Conservation (phyloP, 2,113 vertebrate genomes). For the Neogobius melanostomus region DNA sequence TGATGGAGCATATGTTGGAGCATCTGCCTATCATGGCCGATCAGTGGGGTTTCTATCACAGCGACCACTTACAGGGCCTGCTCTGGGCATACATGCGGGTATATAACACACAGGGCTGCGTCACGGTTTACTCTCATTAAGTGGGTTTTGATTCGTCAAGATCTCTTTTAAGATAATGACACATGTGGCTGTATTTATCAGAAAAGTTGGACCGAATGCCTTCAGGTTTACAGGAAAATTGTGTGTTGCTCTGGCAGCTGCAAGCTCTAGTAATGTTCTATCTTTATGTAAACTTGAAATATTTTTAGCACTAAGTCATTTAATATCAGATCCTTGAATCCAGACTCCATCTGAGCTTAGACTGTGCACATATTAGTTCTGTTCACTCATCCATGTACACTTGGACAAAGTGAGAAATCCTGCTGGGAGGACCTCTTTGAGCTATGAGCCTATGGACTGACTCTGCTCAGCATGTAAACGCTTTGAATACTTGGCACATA, state of each 20-base stretch:
- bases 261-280: too few relatives aligned
- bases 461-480: background rate
- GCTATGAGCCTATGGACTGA: background rate
- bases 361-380: background rate
- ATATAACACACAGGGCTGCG: background rate
- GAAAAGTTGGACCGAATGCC: too few relatives aligned
- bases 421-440: background rate
- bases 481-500: background rate
- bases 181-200: too few relatives aligned
- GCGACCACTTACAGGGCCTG: slow-evolving; percentile 24
- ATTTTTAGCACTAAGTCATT: background rate
- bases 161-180: too few relatives aligned
- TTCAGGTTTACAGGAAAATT: too few relatives aligned
- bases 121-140: background rate
- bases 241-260: too few relatives aligned
- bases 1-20: slow-evolving; percentile 63
- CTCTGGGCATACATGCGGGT: slow-evolving; percentile 3
- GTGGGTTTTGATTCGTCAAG: too few relatives aligned
- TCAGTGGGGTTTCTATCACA: slow-evolving; percentile 52
- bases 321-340: background rate
- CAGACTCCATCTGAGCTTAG: background rate
- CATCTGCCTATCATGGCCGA: slow-evolving; percentile 53
- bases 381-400: too few relatives aligned
- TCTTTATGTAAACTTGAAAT: too few relatives aligned
- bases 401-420: background rate